Percentiles rank a stretch among this genome's conserved stretches.
Conservation (phyloP, 1,140 invertebrate species). For the Psix sp. region DNA sequence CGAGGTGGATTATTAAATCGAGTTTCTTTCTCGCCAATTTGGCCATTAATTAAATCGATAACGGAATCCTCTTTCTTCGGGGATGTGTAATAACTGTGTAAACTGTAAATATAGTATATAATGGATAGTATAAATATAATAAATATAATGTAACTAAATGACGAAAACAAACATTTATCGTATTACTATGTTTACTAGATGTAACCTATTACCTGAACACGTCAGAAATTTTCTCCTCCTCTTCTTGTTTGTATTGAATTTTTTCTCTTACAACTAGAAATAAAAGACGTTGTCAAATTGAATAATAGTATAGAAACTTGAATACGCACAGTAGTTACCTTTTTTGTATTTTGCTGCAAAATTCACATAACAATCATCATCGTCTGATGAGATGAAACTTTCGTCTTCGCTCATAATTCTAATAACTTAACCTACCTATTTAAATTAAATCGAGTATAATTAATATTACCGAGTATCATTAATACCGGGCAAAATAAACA, state of each 20-base stretch:
- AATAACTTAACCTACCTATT: no score
- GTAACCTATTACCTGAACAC: constrained; percentile 14
- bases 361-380: constrained; percentile 31
- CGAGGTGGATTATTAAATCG: no score
- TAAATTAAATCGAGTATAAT: no score
- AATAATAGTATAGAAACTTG: constrained; percentile 2
- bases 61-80: no score
- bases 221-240: constrained; percentile 5
- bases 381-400: constrained; percentile 21
- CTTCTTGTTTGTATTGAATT: neutral
- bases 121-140: no score
- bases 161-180: neutral
- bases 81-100: no score
- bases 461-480: no score
- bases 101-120: no score
- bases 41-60: no score
- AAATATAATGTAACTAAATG: neutral
- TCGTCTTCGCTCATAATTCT: constrained; percentile 7
- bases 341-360: constrained; percentile 24
- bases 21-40: no score
- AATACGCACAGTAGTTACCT: constrained; percentile 16
- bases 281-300: constrained; percentile 1
- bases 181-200: neutral
- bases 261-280: constrained; percentile 13
- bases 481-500: no score